These are phyloP conservation scores for Erannis defoliaria DNA, from an alignment of 2,888 invertebrate species.

Conservation along the genomic window DNA sequence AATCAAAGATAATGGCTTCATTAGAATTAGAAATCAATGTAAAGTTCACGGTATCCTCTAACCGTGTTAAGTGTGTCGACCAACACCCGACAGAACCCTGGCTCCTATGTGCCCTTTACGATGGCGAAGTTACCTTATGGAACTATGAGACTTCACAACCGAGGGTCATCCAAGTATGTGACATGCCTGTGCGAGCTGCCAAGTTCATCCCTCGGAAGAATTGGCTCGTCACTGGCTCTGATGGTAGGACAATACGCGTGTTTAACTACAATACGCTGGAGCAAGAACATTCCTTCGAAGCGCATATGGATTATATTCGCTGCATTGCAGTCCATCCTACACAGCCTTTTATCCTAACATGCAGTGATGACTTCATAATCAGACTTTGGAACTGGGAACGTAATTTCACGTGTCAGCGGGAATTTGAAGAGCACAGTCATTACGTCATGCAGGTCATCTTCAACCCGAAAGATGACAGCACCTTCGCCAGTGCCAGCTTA, in stretches of 20 bases:
- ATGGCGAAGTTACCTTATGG: slow-evolving; percentile 99
- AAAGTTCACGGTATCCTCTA: slow-evolving; percentile 83
- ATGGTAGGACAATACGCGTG: slow-evolving; percentile 96
- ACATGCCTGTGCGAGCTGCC: slow-evolving; percentile 88
- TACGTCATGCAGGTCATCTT: slow-evolving; percentile 99
- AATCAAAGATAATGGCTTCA: background rate
- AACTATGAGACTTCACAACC: slow-evolving; percentile 60
- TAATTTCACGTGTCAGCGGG: slow-evolving; percentile 5
- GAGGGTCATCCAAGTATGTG: background rate
- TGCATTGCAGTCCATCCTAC: slow-evolving; percentile 95
- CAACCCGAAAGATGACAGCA: slow-evolving; percentile 99
- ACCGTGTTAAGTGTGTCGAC: slow-evolving; percentile 98
- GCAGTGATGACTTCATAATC: slow-evolving; percentile 93
- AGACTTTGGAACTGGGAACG: slow-evolving; percentile 99
- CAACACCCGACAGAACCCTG: slow-evolving; percentile 98
- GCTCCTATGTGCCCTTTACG: slow-evolving; percentile 98
- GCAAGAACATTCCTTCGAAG: slow-evolving; percentile 86
- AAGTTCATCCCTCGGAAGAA: slow-evolving; percentile 98
- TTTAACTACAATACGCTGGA: slow-evolving; percentile 99
- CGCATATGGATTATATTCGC: slow-evolving; percentile 18
- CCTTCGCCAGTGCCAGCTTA: slow-evolving; percentile 98
- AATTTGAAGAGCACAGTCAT: slow-evolving; percentile 89
- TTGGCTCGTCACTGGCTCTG: slow-evolving; percentile 99
- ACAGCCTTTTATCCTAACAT: slow-evolving; percentile 10
- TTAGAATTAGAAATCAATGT: background rate